These are phyloP conservation scores for Sericinus montela DNA, from an alignment of 2,888 invertebrate species.

Conservation along the genomic window DNA sequence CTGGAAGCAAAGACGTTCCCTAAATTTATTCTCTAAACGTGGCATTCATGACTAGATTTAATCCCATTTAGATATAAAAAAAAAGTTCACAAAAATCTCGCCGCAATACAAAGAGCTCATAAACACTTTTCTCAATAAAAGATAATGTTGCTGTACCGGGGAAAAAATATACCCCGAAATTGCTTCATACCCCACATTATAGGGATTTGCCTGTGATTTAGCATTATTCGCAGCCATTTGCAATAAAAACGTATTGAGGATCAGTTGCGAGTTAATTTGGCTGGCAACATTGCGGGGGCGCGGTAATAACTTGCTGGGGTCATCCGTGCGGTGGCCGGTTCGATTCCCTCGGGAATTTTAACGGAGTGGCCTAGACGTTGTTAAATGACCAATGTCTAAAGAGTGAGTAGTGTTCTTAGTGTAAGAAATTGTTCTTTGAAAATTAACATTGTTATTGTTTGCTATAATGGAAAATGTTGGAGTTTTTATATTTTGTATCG, in stretches of 20 bases:
- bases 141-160: constrained; percentile 46
- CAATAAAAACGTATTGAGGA: constrained; percentile 68
- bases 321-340: constrained; percentile 34
- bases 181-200: constrained; percentile 42
- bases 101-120: constrained; percentile 35
- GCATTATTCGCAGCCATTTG: constrained; percentile 60
- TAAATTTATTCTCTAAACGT: too few species aligned
- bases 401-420: background rate
- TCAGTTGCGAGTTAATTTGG: constrained; percentile 57
- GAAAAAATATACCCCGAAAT: constrained; percentile 36
- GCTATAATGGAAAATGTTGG: too few species aligned
- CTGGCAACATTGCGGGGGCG: constrained; percentile 37
- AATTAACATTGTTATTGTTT: too few species aligned
- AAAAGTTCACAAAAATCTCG: constrained; percentile 25
- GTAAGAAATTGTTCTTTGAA: too few species aligned
- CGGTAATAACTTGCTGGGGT: constrained; percentile 23
- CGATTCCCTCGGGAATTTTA: constrained; percentile 45
- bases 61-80: constrained; percentile 9
- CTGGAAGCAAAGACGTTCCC: too few species aligned
- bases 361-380: constrained; percentile 20
- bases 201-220: constrained; percentile 65
- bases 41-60: background rate
- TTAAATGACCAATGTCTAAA: constrained; percentile 14
- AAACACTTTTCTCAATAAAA: constrained; percentile 64
- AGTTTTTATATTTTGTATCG: too few species aligned